Percentiles rank a stretch among this genome's conserved stretches.
Evolutionary conservation across 1,140 invertebrate species (phyloP).

Genomic region (Myzus persicae): DNA sequence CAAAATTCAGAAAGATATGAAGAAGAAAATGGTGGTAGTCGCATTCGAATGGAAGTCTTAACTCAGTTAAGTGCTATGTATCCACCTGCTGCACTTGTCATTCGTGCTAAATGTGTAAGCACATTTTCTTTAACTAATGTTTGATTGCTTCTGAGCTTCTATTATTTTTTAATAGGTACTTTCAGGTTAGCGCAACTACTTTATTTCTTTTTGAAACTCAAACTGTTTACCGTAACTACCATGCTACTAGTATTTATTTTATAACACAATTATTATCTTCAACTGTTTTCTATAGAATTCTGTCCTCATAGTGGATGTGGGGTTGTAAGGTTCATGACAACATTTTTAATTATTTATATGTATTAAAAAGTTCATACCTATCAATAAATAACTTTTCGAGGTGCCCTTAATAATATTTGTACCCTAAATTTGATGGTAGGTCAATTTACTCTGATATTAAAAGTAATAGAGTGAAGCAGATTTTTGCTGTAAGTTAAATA

Average conservation of each 20-base stretch:
- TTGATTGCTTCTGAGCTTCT: background rate
- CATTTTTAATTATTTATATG: too few relatives aligned
- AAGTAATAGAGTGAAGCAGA: too few relatives aligned
- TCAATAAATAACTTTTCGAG: too few relatives aligned
- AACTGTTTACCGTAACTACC: too few relatives aligned
- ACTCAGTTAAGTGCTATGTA: constrained; percentile 88
- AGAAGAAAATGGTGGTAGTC: constrained; percentile 76
- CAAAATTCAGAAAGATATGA: constrained; percentile 88
- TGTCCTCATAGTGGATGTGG: background rate
- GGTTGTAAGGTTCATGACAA: background rate
- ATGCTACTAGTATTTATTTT: background rate
- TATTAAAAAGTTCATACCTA: too few relatives aligned
- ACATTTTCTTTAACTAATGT: background rate
- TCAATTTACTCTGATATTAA: too few relatives aligned
- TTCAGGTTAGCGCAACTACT: background rate
- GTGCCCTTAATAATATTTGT: too few relatives aligned
- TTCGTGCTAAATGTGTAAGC: constrained; percentile 79
- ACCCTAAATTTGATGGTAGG: too few relatives aligned
- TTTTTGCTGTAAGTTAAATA: too few relatives aligned
- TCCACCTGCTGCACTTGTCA: constrained; percentile 81
- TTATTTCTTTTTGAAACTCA: background rate
- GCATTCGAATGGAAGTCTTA: constrained; percentile 76
- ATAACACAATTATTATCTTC: background rate
- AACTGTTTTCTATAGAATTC: too few relatives aligned
- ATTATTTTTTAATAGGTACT: background rate